phyloP scores from a whole-genome alignment of 1,140 invertebrate genomes.

The Drosophila erecta region DNA sequence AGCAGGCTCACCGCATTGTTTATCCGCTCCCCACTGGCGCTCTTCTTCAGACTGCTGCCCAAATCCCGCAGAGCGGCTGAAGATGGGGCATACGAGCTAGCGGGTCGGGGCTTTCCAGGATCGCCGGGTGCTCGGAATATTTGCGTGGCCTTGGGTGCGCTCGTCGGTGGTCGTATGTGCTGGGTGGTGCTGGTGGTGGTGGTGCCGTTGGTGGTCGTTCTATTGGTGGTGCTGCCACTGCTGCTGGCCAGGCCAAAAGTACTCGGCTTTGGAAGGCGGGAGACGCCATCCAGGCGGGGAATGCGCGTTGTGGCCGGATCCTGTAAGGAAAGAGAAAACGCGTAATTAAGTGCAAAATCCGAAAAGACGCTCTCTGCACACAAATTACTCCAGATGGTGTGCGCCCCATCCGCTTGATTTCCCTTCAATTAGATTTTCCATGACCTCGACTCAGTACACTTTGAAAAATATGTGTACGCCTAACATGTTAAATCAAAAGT shows the following conservation, averaged over 20 bases:
- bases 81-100: constrained; percentile 53
- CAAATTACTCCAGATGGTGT: constrained; percentile 13
- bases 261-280: constrained; percentile 73
- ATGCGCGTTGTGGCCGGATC: constrained; percentile 72
- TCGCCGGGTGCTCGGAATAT: constrained; percentile 57
- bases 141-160: constrained; percentile 49
- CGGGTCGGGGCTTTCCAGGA: constrained; percentile 46
- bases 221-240: background rate
- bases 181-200: constrained; percentile 32
- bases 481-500: too few species aligned
- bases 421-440: background rate
- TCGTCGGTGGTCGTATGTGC: constrained; percentile 64
- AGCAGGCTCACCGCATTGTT: constrained; percentile 67
- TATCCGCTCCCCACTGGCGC: constrained; percentile 68
- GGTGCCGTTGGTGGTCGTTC: background rate
- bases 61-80: constrained; percentile 51
- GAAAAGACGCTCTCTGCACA: background rate
- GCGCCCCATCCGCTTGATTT: background rate
- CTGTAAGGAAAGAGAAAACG: constrained; percentile 46
- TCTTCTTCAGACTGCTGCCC: constrained; percentile 64
- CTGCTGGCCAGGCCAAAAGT: constrained; percentile 40
- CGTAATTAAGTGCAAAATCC: constrained; percentile 11
- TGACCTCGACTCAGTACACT: background rate
- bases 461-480: background rate
- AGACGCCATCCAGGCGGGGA: constrained; percentile 73